phyloP scores from a whole-genome alignment of 2,797 vertebrate species.

The Cercopithecus hamlyni region DNA sequence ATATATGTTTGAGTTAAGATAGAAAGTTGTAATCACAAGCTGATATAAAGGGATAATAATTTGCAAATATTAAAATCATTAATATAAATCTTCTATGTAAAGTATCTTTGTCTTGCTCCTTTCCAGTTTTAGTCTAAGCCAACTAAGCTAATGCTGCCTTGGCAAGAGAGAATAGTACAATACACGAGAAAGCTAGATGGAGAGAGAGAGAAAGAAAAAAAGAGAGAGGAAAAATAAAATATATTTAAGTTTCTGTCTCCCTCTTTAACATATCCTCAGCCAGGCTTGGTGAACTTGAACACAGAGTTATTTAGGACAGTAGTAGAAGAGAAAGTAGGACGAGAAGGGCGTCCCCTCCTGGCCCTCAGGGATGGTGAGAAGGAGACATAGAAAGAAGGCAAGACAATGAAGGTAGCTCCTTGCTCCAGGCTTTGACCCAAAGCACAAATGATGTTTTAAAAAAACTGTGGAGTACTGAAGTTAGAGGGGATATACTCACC shows the following conservation, averaged over 20 bases:
- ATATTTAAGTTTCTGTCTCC: background rate
- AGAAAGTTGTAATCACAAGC: background rate
- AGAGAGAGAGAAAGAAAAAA: fast-evolving
- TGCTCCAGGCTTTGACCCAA: background rate
- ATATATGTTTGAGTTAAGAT: background rate
- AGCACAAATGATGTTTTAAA: background rate
- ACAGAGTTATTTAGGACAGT: background rate
- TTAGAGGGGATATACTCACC: background rate
- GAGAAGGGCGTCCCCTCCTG: background rate
- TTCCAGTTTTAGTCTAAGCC: background rate
- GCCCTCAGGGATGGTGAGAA: background rate
- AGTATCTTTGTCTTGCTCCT: background rate
- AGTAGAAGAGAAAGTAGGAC: background rate
- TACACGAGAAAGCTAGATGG: background rate
- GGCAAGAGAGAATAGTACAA: background rate
- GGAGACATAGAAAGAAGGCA: background rate
- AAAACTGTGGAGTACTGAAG: background rate
- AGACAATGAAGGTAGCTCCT: background rate
- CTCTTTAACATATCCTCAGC: background rate
- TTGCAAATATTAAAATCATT: slow-evolving; percentile 19
- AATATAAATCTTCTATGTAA: background rate
- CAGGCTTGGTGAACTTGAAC: background rate
- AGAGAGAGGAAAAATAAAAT: background rate
- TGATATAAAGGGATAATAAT: background rate
- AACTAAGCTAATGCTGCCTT: background rate